These are phyloP conservation scores for Venusia cambrica DNA, from an alignment of 2,888 invertebrate genomes.

Conservation along the genomic window DNA sequence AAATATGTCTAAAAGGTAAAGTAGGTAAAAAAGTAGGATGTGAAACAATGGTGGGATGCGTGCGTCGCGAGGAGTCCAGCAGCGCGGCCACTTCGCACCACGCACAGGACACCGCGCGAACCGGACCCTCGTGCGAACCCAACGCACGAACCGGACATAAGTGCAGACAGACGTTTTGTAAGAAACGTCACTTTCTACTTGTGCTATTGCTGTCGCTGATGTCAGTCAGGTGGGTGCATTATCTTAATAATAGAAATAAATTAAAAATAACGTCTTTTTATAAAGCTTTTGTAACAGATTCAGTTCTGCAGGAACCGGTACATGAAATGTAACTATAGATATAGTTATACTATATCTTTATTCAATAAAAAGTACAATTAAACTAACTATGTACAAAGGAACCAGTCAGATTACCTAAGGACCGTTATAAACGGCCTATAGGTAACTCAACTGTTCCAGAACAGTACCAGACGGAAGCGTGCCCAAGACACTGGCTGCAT, in stretches of 20 bases:
- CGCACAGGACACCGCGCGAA: neutral
- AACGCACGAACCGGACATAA: neutral
- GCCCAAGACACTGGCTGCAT: too few relatives aligned
- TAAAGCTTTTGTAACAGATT: too few relatives aligned
- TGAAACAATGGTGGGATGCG: conserved; percentile 70
- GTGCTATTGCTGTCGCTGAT: conserved; percentile 45
- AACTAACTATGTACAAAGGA: too few relatives aligned
- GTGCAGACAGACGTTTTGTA: conserved; percentile 7
- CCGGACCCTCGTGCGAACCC: neutral
- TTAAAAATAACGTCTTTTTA: too few relatives aligned
- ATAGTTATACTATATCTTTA: too few relatives aligned
- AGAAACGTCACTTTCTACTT: conserved; percentile 25
- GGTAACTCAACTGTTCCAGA: too few relatives aligned
- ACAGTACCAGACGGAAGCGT: too few relatives aligned
- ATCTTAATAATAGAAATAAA: neutral
- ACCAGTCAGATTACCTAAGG: too few relatives aligned
- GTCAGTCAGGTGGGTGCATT: conserved; percentile 51
- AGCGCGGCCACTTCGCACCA: conserved; percentile 12
- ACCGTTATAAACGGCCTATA: too few relatives aligned
- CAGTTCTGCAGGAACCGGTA: too few relatives aligned
- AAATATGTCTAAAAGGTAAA: conserved; percentile 10
- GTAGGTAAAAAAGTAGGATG: conserved; percentile 49
- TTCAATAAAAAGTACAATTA: too few relatives aligned
- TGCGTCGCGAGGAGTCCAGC: conserved; percentile 55
- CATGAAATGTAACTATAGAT: too few relatives aligned